Evolutionary conservation across 2,113 vertebrate genomes (phyloP).

Genomic region (Chaenocephalus aceratus): DNA sequence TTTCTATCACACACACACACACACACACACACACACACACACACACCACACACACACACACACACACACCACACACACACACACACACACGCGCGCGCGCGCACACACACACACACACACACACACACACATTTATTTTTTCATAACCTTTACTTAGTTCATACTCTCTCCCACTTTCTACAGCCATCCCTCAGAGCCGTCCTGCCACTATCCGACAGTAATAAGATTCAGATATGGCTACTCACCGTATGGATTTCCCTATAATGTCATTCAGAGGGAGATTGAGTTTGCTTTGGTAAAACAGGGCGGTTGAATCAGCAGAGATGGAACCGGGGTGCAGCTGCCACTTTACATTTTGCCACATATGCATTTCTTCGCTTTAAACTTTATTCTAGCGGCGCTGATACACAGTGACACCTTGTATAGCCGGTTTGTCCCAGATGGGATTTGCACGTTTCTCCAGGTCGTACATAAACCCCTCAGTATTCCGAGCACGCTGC

Average conservation of each 20-base stretch:
- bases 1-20: slow-evolving; percentile 23
- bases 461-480: slow-evolving; percentile 15
- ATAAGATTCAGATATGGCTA: slow-evolving; percentile 73
- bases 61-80: neutral
- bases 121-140: no score
- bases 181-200: slow-evolving; percentile 39
- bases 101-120: no score
- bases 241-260: slow-evolving; percentile 72
- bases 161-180: slow-evolving; percentile 47
- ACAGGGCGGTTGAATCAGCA: slow-evolving; percentile 59
- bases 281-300: slow-evolving; percentile 79
- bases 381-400: slow-evolving; percentile 44
- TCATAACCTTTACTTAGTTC: slow-evolving; percentile 1
- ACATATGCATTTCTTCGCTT: slow-evolving; percentile 54
- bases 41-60: no score
- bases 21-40: no score
- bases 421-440: slow-evolving; percentile 31
- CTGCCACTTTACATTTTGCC: slow-evolving; percentile 70
- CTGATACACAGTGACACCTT: slow-evolving; percentile 58
- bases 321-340: slow-evolving; percentile 33
- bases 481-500: slow-evolving; percentile 37
- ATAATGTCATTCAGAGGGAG: slow-evolving; percentile 71
- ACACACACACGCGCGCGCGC: no score
- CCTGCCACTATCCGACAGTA: slow-evolving; percentile 67
- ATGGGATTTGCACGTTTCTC: slow-evolving; percentile 44